Conservation (phyloP, 2,113 vertebrate genomes). For the Apodemus sylvaticus region DNA sequence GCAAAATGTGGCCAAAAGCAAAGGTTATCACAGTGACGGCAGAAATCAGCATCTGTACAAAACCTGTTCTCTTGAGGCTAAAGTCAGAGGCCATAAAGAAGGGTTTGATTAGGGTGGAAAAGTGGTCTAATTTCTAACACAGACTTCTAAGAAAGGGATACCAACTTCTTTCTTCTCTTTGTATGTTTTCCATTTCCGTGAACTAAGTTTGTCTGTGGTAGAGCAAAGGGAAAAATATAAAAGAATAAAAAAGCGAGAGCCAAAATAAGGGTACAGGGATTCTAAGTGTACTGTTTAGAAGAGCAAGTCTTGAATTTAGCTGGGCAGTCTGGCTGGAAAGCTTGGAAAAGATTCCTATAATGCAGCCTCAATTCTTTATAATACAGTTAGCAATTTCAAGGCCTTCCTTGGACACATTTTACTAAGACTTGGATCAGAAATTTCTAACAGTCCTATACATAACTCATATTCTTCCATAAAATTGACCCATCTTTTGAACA, state of each 20-base stretch:
- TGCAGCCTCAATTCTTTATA: background rate
- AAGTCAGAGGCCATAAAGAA: conserved; percentile 10
- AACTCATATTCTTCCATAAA: background rate
- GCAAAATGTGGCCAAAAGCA: background rate
- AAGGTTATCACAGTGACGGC: background rate
- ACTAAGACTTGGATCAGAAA: background rate
- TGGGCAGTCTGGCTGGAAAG: background rate
- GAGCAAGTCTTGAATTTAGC: background rate
- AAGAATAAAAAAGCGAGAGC: background rate
- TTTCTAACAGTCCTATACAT: background rate
- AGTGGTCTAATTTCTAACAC: conserved; percentile 36
- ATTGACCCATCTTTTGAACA: background rate
- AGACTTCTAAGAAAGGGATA: conserved; percentile 5
- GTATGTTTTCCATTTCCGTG: conserved; percentile 17
- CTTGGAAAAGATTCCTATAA: background rate
- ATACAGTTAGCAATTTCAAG: background rate
- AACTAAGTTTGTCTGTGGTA: conserved; percentile 32
- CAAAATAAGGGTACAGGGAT: background rate
- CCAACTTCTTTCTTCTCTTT: background rate
- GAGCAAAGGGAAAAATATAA: conserved; percentile 7
- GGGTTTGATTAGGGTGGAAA: background rate
- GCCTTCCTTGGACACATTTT: background rate
- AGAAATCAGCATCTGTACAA: background rate
- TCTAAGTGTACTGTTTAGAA: background rate
- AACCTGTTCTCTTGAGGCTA: conserved; percentile 17